A percentile compares a stretch with the other conserved stretches of the same genome.
Conservation (phyloP, 1,140 invertebrate genomes). For the Polyergus mexicanus region DNA sequence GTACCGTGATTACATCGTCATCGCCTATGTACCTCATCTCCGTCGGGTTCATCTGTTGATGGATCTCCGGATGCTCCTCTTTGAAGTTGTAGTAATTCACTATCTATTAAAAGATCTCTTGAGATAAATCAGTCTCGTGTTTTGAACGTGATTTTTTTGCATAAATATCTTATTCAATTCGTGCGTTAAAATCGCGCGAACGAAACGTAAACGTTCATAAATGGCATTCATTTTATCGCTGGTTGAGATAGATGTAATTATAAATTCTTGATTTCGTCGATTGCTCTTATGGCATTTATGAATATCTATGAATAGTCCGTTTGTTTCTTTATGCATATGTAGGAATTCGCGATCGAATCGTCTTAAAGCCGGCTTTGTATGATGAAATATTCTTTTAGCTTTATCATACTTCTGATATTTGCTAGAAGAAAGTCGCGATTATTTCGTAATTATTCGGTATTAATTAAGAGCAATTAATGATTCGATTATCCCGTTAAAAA, state of each 20-base stretch:
- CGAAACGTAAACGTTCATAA: not conserved
- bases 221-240: not conserved
- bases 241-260: not conserved
- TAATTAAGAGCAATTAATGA: not conserved
- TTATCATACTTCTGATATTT: not conserved
- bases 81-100: conserved; percentile 92
- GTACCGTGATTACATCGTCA: conserved; percentile 90
- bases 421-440: not conserved
- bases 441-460: not conserved
- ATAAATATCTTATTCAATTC: not conserved
- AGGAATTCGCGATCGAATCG: not conserved
- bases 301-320: conserved; percentile 36
- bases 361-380: not conserved
- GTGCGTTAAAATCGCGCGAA: not conserved
- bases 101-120: conserved; percentile 87
- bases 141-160: not conserved
- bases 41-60: conserved; percentile 89
- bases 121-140: conserved; percentile 62
- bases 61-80: conserved; percentile 90
- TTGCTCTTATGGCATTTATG: not conserved
- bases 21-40: conserved; percentile 90
- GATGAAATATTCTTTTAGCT: not conserved
- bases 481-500: not conserved
- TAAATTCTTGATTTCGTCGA: not conserved
- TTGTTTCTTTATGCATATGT: conserved; percentile 18